Percentiles rank a stretch among this genome's conserved stretches.
Evolutionary conservation across 2,797 vertebrate species (phyloP).

Genomic region (Paedocypris micromegethes): DNA sequence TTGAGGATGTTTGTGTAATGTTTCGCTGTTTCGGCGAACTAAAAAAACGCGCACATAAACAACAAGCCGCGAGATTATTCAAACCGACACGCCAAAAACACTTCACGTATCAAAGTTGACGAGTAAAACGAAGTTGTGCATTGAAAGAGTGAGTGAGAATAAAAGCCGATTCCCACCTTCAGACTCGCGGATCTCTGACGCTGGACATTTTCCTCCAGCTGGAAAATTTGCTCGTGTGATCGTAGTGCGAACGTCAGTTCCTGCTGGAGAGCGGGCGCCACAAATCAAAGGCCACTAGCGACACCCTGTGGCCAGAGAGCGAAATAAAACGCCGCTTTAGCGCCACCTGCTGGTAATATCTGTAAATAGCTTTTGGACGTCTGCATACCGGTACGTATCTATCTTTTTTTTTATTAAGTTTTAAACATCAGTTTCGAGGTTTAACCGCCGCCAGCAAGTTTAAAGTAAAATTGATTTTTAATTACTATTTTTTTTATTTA

Average conservation of each 20-base stretch:
- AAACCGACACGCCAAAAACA: slow-evolving; percentile 37
- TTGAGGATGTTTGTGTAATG: slow-evolving; percentile 21
- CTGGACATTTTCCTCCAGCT: slow-evolving; percentile 69
- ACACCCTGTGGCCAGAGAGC: not conserved
- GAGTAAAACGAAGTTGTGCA: slow-evolving; percentile 43
- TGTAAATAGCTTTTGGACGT: too few relatives aligned
- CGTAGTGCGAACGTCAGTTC: slow-evolving; percentile 71
- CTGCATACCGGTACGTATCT: too few relatives aligned
- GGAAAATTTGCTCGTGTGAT: slow-evolving; percentile 66
- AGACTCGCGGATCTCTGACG: slow-evolving; percentile 59
- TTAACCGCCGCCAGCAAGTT: too few relatives aligned
- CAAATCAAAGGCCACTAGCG: slow-evolving; percentile 26
- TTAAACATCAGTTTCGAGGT: too few relatives aligned
- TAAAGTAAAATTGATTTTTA: too few relatives aligned
- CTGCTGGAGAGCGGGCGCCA: slow-evolving; percentile 54
- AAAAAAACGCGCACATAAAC: slow-evolving; percentile 18
- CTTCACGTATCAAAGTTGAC: not conserved
- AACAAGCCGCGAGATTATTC: slow-evolving; percentile 45
- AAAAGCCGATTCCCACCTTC: slow-evolving; percentile 59
- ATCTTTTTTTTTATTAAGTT: too few relatives aligned
- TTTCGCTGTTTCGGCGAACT: slow-evolving; percentile 16
- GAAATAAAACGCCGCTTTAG: not conserved
- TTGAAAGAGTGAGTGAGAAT: slow-evolving; percentile 10
- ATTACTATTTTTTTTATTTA: too few relatives aligned
- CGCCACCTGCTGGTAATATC: slow-evolving; percentile 2